phyloP scores from a whole-genome alignment of 2,797 vertebrate genomes.

The Chlorospingus flavigularis region DNA sequence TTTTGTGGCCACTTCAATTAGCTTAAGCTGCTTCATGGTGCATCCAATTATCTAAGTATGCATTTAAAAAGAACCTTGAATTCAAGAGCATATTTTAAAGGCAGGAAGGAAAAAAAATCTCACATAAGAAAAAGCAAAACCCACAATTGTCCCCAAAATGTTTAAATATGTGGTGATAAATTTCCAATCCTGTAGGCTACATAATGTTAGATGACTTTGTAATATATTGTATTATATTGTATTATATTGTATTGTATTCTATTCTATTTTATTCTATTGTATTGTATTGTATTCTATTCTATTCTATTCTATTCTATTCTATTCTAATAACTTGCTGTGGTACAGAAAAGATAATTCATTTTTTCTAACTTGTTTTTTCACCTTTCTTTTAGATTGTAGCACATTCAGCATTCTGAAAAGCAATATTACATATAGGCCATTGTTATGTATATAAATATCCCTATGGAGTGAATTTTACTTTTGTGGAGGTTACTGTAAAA shows the following conservation, averaged over 20 bases:
- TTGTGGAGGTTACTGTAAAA: background rate
- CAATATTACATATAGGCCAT: background rate
- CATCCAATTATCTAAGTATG: conserved; percentile 30
- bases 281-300: no score
- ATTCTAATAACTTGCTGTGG: background rate
- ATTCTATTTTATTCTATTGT: no score
- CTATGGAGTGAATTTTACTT: background rate
- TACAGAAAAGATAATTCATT: background rate
- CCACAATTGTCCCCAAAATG: fast-evolving
- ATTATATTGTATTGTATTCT: background rate
- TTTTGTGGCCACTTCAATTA: conserved; percentile 62
- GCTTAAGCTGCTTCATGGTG: conserved; percentile 29
- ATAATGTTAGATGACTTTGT: background rate
- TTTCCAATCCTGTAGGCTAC: background rate
- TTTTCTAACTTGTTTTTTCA: background rate
- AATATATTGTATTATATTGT: background rate
- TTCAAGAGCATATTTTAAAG: conserved; percentile 23
- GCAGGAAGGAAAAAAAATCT: background rate
- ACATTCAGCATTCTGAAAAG: background rate
- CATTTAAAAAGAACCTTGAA: conserved; percentile 1
- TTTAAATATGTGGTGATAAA: background rate
- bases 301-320: no score
- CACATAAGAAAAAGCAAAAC: background rate
- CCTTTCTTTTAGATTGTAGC: background rate
- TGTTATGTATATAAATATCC: background rate